Evolutionary conservation across 2,888 invertebrate genomes (phyloP), one percentile per base, ranked within the genome.

Genomic region (Galeruca laticollis): DNA sequence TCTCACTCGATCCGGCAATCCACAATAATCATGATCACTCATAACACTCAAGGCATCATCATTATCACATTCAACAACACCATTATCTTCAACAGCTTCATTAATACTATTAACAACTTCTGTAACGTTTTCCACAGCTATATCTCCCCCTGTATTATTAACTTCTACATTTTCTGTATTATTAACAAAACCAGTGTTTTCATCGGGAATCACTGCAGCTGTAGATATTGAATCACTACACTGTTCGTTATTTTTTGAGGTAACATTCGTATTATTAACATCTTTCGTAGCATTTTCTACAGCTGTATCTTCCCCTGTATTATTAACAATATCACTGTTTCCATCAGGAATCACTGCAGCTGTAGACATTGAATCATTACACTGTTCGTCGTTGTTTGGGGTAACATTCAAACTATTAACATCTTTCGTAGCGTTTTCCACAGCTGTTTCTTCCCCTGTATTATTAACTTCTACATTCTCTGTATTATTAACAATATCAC

Each of bases 1-100:
- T 9, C 49, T 47, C 9, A 37, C 31, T 31, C 60, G 43, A 21
- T 33, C 31, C n/a, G 59, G 15, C 33, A 51, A 18, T 20, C 11
- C 47, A 20, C 73, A 75, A 43, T 75, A 75, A 61, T 73, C 69
- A 33, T 75, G 75, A 51, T 75, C 75, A 54, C 73, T 73, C 10
- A 73, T 59, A 54, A 26, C 13, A 31, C 54, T 54, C 10, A 9
- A 26, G 9, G 54, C 35, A 57, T 62, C 56, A n/a, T 43, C 26
- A 52, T 67, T 63, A 26, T 63, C 59, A 40, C 59, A 61, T 26
- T 67, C 43, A 13, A 33, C 31, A 15, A 49, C 57, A 52, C 6
- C 3, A 31, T 60, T 20, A 4, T 15, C 15, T 21, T 26, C 26
- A 26, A 26, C 35, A 57, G 57, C 56, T 18, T 43, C 26, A 59